These are phyloP conservation scores for Lipophrys pholis DNA, from an alignment of 2,113 vertebrate species.

Conservation along the genomic window DNA sequence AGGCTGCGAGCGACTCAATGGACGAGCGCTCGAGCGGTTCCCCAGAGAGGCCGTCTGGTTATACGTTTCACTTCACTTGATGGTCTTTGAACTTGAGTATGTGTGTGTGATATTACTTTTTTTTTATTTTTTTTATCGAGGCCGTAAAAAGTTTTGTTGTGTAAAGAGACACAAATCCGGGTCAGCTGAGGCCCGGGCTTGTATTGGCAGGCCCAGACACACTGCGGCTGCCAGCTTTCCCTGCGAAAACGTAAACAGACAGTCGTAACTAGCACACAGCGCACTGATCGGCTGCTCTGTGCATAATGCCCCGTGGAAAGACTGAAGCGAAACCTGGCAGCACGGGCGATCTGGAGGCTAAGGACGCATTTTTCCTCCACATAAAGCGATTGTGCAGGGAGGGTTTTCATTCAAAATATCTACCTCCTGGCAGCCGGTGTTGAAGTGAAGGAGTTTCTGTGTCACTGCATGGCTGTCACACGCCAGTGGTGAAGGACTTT, in stretches of 20 bases:
- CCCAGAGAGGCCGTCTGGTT: slow-evolving; percentile 49
- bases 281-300: slow-evolving; percentile 55
- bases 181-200: slow-evolving; percentile 66
- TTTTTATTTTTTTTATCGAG: slow-evolving; percentile 65
- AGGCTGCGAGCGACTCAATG: slow-evolving; percentile 38
- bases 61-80: slow-evolving; percentile 60
- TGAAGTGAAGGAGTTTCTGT: slow-evolving; percentile 46
- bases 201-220: slow-evolving; percentile 60
- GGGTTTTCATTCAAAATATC: slow-evolving; percentile 45
- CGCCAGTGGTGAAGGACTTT: slow-evolving; percentile 1
- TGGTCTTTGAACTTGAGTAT: slow-evolving; percentile 50
- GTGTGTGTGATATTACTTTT: slow-evolving; percentile 59
- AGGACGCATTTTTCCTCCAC: slow-evolving; percentile 46
- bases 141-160: slow-evolving; percentile 63
- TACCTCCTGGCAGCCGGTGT: slow-evolving; percentile 30
- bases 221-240: slow-evolving; percentile 60
- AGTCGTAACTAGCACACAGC: slow-evolving; percentile 60
- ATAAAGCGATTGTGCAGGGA: slow-evolving; percentile 51
- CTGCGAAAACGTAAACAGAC: slow-evolving; percentile 71
- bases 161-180: slow-evolving; percentile 67
- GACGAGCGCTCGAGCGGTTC: slow-evolving; percentile 41
- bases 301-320: slow-evolving; percentile 65
- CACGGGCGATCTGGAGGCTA: slow-evolving; percentile 34
- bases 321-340: slow-evolving; percentile 63
- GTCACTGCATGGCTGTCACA: slow-evolving; percentile 35